A percentile compares a stretch with the other conserved stretches of the same genome.
Conservation (phyloP, 2,113 vertebrate genomes). For the Aldabrachelys gigantea region DNA sequence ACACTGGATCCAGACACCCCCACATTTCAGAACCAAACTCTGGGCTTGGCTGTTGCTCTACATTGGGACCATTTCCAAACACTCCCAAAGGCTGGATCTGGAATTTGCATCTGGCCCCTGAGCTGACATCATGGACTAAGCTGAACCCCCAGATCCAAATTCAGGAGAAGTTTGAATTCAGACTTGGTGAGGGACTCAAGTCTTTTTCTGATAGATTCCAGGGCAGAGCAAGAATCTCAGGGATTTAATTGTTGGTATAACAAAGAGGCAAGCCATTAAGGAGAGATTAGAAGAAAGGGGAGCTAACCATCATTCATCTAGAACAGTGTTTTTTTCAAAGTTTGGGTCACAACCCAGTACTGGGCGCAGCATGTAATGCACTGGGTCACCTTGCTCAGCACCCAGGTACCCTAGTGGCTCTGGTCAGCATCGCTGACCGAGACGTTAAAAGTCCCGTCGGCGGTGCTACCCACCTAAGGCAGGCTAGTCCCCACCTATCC, state of each 20-base stretch:
- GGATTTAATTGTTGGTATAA: not conserved
- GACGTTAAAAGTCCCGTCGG: too few species aligned
- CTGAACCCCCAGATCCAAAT: not conserved
- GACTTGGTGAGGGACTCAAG: not conserved
- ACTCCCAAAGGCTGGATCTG: not conserved
- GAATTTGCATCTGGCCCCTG: not conserved
- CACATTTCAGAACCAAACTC: not conserved
- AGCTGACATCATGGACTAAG: rapidly evolving
- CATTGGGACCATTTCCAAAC: not conserved
- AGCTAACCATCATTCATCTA: not conserved
- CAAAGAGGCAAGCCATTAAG: not conserved
- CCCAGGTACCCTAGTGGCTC: too few species aligned
- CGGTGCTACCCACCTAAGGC: too few species aligned
- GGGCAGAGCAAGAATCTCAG: not conserved
- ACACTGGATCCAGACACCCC: not conserved
- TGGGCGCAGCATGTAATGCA: too few species aligned
- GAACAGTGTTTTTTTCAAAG: not conserved
- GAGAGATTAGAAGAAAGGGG: not conserved
- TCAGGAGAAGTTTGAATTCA: not conserved
- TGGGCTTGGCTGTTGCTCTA: not conserved
- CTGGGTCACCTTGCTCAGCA: too few species aligned
- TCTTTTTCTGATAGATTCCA: not conserved
- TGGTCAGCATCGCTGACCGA: too few species aligned
- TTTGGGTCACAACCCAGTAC: too few species aligned
- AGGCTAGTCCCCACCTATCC: too few species aligned